Conservation (phyloP, 2,113 vertebrate species). For the Brienomyrus longianalis region DNA sequence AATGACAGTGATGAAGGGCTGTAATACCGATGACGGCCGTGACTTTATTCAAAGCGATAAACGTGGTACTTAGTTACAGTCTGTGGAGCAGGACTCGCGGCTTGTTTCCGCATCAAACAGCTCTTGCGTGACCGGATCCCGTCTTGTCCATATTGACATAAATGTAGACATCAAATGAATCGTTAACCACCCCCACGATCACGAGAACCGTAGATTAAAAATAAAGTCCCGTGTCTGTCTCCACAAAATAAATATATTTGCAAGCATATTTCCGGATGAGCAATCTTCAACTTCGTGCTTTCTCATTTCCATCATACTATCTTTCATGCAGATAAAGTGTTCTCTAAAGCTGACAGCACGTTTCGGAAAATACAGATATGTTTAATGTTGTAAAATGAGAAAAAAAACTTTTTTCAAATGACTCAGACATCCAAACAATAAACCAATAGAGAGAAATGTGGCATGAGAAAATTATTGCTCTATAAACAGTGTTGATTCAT, state of each 20-base stretch:
- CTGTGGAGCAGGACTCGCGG: background rate
- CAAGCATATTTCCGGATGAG: too few species aligned
- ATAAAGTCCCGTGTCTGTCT: background rate
- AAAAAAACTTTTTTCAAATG: background rate
- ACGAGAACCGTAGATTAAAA: background rate
- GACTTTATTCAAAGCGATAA: background rate
- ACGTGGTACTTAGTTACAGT: background rate
- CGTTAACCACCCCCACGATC: background rate
- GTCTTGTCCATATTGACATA: background rate
- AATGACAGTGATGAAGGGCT: background rate
- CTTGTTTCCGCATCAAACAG: background rate
- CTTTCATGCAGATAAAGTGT: background rate
- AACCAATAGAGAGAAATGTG: background rate
- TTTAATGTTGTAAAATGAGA: background rate
- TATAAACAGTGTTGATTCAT: background rate
- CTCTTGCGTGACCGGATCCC: background rate
- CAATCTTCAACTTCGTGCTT: background rate
- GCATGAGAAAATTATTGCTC: background rate
- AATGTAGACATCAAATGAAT: conserved; percentile 14
- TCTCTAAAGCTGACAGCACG: background rate
- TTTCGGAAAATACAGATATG: background rate
- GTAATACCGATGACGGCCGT: background rate
- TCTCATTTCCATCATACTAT: background rate
- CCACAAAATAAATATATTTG: background rate
- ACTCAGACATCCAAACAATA: too few species aligned